Base-by-base conservation (phyloP, 2,888 invertebrate species). In the Heliconius charithonia region DNA sequence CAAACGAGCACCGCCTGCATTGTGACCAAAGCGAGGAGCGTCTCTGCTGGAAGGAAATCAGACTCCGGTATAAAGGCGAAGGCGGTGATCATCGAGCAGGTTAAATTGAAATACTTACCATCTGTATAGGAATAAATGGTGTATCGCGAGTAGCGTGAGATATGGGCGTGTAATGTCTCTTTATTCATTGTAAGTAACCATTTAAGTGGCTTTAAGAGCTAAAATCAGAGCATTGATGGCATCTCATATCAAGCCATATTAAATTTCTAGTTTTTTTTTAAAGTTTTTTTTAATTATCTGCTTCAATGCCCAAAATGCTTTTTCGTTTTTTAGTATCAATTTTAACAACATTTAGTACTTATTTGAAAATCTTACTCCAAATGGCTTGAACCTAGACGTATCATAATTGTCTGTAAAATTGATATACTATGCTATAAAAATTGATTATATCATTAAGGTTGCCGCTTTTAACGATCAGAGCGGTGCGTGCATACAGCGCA, bases 1-100 rank as follows among this genome's bases (percentile, higher is more conserved):
- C 95, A 95, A 92, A 93, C 90, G 92, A 86, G 88, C 87, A 89
- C 95, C 95, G 95, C 90, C 90, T 90, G 91, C 89, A 93, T 93
- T 94, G 93, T 92, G 81, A 83, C 79, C 80, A 75, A 75, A 77
- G 77, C 70, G 76, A 81, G 79, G 79, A 79, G 89, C 86, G 89
- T 83, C 89, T 69, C 71, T 79, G 71, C 71, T 79, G 73, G 72
- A 77, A 76, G 73, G 79, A 77, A 63, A 78, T 74, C 73, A 45
- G 41, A 65, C 74, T 74, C 74, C 66, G 22, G 72, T 56, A 72
- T 56, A 77, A 77, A 77, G 77, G 67, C 77, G 67, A 63, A 74
- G 75, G 62, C 78, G 76, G 73, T 74, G 80, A 79, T 78, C 75
- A 75, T 65, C 73, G 62, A 67, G 74, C 71, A 77, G 73, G 79